Evolutionary conservation across 2,888 invertebrate genomes (phyloP).

Genomic region (Laothoe populi): DNA sequence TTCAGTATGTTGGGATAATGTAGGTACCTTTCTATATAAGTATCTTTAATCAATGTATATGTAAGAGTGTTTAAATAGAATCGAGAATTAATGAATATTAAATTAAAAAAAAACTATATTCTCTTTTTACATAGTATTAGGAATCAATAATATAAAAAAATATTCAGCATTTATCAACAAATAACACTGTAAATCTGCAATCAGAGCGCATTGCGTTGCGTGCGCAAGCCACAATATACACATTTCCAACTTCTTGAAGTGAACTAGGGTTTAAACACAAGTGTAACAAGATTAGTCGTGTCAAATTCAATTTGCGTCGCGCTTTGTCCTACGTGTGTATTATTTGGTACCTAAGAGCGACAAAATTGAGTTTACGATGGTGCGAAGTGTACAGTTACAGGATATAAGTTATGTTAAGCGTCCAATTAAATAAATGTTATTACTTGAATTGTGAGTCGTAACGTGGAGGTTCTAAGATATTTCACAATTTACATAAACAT

Average conservation of each 20-base stretch:
- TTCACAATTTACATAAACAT: slow-evolving; percentile 28
- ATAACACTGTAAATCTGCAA: neutral
- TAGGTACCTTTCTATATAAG: too few species aligned
- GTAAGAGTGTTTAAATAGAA: too few species aligned
- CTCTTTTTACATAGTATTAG: too few species aligned
- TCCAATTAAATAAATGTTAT: slow-evolving; percentile 21
- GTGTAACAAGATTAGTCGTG: slow-evolving; percentile 21
- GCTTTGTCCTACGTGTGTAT: slow-evolving; percentile 25
- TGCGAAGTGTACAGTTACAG: slow-evolving; percentile 20
- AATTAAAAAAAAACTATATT: too few species aligned
- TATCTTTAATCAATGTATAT: too few species aligned
- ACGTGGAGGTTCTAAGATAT: slow-evolving; percentile 24
- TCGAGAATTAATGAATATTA: too few species aligned
- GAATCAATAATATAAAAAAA: too few species aligned
- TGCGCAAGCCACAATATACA: neutral
- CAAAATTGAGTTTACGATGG: slow-evolving; percentile 19
- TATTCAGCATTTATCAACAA: too few species aligned
- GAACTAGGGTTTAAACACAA: slow-evolving; percentile 8
- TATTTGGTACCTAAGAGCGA: slow-evolving; percentile 22
- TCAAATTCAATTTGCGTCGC: slow-evolving; percentile 22
- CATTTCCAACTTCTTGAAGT: slow-evolving; percentile 7
- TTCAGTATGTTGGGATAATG: too few species aligned
- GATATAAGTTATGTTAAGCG: slow-evolving; percentile 17
- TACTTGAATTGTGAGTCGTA: slow-evolving; percentile 18
- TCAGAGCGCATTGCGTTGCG: neutral